Conservation (phyloP, 2,113 vertebrate genomes). For the Neodon shergylaensis region DNA sequence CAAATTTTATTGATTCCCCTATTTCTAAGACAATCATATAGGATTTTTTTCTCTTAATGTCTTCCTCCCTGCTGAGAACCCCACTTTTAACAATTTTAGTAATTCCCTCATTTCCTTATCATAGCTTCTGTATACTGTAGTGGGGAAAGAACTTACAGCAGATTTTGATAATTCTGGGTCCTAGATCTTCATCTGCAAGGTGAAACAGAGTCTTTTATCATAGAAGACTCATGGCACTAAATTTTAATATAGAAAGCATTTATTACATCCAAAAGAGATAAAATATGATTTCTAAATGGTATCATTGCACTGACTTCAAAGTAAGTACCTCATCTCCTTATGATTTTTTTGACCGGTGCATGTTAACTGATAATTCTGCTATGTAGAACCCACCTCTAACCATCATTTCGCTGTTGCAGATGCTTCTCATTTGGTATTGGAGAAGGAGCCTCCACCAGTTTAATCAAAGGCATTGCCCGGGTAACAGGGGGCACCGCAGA, state of each 20-base stretch:
- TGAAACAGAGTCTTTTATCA: background rate
- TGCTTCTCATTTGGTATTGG: constrained; percentile 93
- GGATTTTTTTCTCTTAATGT: background rate
- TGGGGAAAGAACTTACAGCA: background rate
- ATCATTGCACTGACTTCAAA: background rate
- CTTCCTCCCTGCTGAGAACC: background rate
- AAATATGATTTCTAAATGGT: background rate
- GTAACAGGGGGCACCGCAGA: constrained; percentile 87
- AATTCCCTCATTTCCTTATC: background rate
- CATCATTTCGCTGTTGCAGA: constrained; percentile 73
- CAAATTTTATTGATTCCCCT: background rate
- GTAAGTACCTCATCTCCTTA: background rate
- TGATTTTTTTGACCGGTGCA: background rate
- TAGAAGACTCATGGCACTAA: background rate
- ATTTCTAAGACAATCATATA: background rate
- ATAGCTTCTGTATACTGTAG: background rate
- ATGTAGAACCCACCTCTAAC: background rate
- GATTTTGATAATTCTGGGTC: background rate
- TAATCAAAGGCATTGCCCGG: constrained; percentile 89
- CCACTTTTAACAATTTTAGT: background rate
- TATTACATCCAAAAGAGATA: background rate
- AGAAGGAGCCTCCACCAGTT: constrained; percentile 89
- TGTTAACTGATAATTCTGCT: background rate
- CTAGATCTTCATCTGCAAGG: background rate
- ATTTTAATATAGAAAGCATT: background rate